Evolutionary conservation across 2,797 vertebrate species (phyloP).

Genomic region (Myiotriccus ornatus): DNA sequence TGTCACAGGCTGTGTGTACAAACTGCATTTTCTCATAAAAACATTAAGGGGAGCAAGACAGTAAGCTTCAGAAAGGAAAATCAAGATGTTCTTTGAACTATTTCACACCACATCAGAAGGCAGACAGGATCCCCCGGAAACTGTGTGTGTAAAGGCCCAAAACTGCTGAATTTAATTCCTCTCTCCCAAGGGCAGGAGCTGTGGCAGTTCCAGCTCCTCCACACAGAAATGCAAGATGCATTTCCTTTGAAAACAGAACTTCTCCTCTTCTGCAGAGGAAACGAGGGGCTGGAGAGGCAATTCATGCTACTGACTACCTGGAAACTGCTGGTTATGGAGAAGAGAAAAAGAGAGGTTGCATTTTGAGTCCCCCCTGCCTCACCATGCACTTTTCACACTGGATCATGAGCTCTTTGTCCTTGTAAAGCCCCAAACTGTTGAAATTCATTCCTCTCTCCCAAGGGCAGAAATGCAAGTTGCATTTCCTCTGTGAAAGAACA

Average conservation of each 20-base stretch:
- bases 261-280: too few relatives aligned
- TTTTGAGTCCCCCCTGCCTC: conserved; percentile 13
- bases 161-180: neutral
- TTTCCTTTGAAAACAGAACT: neutral
- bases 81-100: neutral
- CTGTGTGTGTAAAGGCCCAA: neutral
- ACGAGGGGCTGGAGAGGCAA: too few relatives aligned
- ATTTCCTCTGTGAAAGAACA: neutral
- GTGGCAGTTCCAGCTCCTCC: neutral
- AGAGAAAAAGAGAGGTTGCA: too few relatives aligned
- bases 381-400: conserved; percentile 28
- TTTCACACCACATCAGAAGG: neutral
- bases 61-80: neutral
- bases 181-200: neutral
- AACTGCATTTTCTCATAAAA: neutral
- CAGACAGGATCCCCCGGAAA: neutral
- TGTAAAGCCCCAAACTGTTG: neutral
- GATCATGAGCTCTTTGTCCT: too few relatives aligned
- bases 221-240: neutral
- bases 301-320: too few relatives aligned
- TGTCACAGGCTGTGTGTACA: rapidly evolving
- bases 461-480: neutral
- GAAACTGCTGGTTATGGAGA: too few relatives aligned
- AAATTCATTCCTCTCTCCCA: neutral
- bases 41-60: neutral